A percentile compares a stretch with the other conserved stretches of the same genome.
Evolutionary conservation across 2,797 vertebrate genomes (phyloP).

Genomic region (Microctenopoma steveboyesi): DNA sequence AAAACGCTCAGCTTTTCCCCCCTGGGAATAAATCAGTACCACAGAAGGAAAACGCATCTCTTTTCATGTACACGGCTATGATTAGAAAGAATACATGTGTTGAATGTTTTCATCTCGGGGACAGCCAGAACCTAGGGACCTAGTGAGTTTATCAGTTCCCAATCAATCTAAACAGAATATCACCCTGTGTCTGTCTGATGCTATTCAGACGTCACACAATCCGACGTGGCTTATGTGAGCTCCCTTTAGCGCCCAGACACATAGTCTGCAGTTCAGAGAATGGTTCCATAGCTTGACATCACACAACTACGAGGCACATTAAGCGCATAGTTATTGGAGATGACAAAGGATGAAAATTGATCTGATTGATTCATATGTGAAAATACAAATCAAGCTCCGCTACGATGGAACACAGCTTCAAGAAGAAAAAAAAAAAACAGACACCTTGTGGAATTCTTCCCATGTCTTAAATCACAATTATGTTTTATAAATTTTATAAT

Average conservation of each 20-base stretch:
- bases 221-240: slow-evolving; percentile 27
- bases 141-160: slow-evolving; percentile 38
- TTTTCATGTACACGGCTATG: slow-evolving; percentile 57
- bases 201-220: slow-evolving; percentile 11
- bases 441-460: not conserved
- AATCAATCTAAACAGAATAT: slow-evolving; percentile 35
- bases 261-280: slow-evolving; percentile 6
- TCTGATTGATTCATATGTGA: slow-evolving; percentile 44
- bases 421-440: slow-evolving; percentile 15
- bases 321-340: slow-evolving; percentile 16
- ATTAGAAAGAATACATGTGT: slow-evolving; percentile 51
- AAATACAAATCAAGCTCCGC: slow-evolving; percentile 33
- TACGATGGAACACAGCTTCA: slow-evolving; percentile 17
- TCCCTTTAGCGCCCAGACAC: not conserved
- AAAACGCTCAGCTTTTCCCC: slow-evolving; percentile 59
- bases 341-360: slow-evolving; percentile 49
- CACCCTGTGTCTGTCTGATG: slow-evolving; percentile 36
- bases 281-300: not conserved
- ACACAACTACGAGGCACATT: not conserved
- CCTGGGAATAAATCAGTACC: slow-evolving; percentile 54
- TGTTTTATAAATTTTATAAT: not conserved
- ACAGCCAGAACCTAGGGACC: slow-evolving; percentile 24
- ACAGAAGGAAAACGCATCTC: slow-evolving; percentile 52
- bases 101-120: slow-evolving; percentile 50
- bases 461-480: not conserved